Conservation (phyloP, 2,113 vertebrate genomes). For the Bolborhynchus lineola region DNA sequence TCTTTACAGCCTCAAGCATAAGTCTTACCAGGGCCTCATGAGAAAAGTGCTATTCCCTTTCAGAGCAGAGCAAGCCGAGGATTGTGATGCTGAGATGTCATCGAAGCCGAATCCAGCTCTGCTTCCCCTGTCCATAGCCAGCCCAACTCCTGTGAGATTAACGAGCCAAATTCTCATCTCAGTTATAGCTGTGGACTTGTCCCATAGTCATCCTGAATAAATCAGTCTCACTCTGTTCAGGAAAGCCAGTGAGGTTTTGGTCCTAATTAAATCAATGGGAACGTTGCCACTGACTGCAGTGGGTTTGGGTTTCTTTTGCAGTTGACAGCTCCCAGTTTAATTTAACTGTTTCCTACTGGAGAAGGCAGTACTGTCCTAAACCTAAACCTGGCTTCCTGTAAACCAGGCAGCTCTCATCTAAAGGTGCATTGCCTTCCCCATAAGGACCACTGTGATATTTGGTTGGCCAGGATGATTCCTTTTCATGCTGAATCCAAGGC, state of each 20-base stretch:
- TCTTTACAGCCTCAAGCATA: background rate
- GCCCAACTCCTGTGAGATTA: background rate
- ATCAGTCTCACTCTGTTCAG: background rate
- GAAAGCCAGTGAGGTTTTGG: constrained; percentile 17
- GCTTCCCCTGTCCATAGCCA: background rate
- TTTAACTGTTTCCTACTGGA: background rate
- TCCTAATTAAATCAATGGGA: constrained; percentile 10
- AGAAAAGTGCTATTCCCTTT: background rate
- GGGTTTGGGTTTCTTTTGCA: background rate
- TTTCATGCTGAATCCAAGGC: constrained; percentile 35
- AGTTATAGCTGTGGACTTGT: background rate
- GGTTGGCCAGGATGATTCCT: constrained; percentile 8
- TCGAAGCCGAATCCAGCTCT: background rate
- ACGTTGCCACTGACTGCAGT: background rate
- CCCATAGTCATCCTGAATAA: background rate
- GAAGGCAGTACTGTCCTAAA: background rate
- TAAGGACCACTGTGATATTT: constrained; percentile 1
- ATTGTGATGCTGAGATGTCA: background rate
- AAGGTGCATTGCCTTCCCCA: background rate
- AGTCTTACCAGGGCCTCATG: background rate
- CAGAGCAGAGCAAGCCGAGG: background rate
- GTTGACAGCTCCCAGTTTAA: background rate
- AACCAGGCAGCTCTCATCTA: background rate
- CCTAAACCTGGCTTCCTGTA: background rate
- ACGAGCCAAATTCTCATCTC: background rate